Evolutionary conservation across 2,797 vertebrate genomes (phyloP).

Genomic region (Anas bernieri): DNA sequence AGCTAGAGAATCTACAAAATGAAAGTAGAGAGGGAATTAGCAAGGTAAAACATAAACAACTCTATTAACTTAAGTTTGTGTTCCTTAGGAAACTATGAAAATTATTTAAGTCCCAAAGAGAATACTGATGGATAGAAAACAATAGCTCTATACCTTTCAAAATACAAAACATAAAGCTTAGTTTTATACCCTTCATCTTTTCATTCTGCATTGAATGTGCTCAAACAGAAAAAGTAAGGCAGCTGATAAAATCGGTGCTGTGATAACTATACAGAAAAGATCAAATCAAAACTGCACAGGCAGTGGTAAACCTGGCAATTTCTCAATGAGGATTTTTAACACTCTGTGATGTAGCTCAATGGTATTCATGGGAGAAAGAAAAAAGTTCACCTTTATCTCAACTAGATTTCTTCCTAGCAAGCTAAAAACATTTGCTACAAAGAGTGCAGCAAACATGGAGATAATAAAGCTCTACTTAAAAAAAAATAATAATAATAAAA

Average conservation of each 20-base stretch:
- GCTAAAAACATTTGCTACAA: background rate
- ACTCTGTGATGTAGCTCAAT: background rate
- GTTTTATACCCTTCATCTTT: background rate
- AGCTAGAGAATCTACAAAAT: background rate
- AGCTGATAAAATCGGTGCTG: accelerated
- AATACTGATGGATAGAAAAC: background rate
- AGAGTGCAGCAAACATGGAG: background rate
- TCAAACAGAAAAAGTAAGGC: background rate
- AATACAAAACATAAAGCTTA: background rate
- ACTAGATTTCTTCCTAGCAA: background rate
- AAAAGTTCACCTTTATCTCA: background rate
- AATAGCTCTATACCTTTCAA: background rate
- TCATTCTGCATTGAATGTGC: background rate
- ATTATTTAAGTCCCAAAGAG: background rate
- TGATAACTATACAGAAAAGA: background rate
- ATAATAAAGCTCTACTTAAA: background rate
- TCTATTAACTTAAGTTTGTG: background rate
- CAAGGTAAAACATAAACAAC: background rate
- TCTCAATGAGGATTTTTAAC: background rate
- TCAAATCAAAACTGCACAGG: background rate
- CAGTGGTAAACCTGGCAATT: background rate
- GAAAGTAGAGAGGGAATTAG: background rate
- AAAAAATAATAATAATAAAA: background rate
- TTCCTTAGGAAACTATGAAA: background rate
- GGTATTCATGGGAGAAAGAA: background rate